phyloP scores from a whole-genome alignment of 2,797 vertebrate species.

The Artibeus lituratus region DNA sequence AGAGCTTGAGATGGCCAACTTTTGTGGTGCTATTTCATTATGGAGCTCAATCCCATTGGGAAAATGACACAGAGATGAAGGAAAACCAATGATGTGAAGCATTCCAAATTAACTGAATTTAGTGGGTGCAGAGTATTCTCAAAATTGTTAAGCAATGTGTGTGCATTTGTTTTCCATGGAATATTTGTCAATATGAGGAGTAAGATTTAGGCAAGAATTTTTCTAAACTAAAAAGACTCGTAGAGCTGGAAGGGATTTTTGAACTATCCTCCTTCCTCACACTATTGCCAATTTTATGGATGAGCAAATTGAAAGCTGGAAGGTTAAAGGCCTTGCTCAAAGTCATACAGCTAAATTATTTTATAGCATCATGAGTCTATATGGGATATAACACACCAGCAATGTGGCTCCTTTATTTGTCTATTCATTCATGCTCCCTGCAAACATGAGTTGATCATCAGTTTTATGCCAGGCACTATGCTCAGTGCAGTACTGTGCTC shows the following conservation, averaged over 20 bases:
- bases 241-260: slow-evolving; percentile 2
- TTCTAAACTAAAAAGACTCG: slow-evolving; percentile 2
- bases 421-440: not conserved
- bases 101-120: not conserved
- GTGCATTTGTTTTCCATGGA: not conserved
- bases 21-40: not conserved
- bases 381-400: not conserved
- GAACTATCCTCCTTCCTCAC: not conserved
- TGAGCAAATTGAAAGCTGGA: slow-evolving; percentile 38
- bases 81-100: not conserved
- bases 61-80: not conserved
- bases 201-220: not conserved
- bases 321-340: slow-evolving; percentile 43
- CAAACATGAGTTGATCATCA: not conserved
- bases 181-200: not conserved
- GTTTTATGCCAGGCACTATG: not conserved
- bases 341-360: slow-evolving; percentile 27
- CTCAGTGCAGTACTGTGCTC: not conserved
- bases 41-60: not conserved
- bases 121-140: not conserved
- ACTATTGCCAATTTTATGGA: slow-evolving; percentile 14
- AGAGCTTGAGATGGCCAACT: not conserved
- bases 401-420: not conserved
- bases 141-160: not conserved
- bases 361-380: not conserved